Base-by-base conservation (phyloP, 1,140 invertebrate species). In the Chionoecetes opilio region DNA sequence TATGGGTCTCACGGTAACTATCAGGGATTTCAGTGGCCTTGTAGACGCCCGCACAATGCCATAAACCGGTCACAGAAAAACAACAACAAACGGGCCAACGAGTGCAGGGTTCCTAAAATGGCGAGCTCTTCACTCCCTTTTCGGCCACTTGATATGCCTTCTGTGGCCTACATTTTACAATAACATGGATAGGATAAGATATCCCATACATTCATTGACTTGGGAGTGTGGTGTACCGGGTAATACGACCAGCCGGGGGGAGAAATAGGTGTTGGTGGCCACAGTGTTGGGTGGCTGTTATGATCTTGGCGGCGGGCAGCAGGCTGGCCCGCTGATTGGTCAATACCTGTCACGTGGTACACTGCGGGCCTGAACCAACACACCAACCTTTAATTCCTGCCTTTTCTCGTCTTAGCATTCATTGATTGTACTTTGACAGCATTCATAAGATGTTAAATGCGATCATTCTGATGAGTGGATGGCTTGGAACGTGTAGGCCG, bases 321-420 rank as follows among this genome's bases (percentile, higher is more conserved):
- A 96, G 93, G 95, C 93, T 93, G 94, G 91, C 34, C 63, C 38
- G 32, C 93, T 96, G 91, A 94, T 96, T 96, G 95, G 95, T 96
- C 95, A 96, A 96, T 95, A 95, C 46, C 35, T 63, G 94, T 95
- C 94, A 95, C 94, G 94, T 95, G 94, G 91, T 87, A 91, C 94
- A 38, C 9, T 14, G 38, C 41, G 91, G 94, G 75, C 53, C 84
- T 82, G 84, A 92, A 87, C 90, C 17, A 75, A 41, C 46, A 63
- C 9, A 41, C 37, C 37, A 82, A 29, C 6, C 32, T 38, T 91
- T 46, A 94, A 84, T 38, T 63, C 91, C 87, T 91, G 11, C 34
- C 37, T 89, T 82, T 94, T 94, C 46, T 41, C 94, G 35, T 31
- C 34, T 91, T 17, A 82, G 37, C 34, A 37, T 37, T 34, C 0